phyloP scores from a whole-genome alignment of 2,888 invertebrate genomes.

The Meiosimyza decipiens region DNA sequence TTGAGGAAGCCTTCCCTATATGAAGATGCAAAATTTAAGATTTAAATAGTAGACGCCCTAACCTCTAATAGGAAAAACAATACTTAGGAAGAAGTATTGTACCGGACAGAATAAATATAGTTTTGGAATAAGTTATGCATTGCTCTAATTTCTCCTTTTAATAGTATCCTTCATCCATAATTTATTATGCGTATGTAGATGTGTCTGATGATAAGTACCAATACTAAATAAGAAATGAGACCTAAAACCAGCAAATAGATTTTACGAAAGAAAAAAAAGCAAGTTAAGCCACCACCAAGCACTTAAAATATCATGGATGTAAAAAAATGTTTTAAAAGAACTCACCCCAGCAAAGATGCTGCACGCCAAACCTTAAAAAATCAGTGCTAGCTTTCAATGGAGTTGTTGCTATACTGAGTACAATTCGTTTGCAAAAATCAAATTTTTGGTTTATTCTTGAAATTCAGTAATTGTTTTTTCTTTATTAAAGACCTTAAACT shows the following conservation, averaged over 20 bases:
- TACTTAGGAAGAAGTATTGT: no score
- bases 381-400: background rate
- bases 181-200: no score
- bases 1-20: no score
- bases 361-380: background rate
- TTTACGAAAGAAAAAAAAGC: background rate
- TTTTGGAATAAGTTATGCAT: no score
- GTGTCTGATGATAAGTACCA: no score
- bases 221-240: no score
- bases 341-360: conserved; percentile 10
- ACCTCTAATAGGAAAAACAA: no score
- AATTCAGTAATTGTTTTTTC: background rate
- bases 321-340: background rate
- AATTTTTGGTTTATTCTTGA: background rate
- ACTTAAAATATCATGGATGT: background rate
- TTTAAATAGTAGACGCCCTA: no score
- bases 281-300: conserved; percentile 20
- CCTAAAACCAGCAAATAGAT: background rate
- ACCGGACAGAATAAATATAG: no score
- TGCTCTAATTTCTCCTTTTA: no score
- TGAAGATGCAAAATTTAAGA: no score
- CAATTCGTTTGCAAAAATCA: background rate
- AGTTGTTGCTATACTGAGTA: background rate
- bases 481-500: background rate
- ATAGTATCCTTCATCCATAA: no score